Evolutionary conservation across 2,888 invertebrate species (phyloP), one percentile per base, ranked within the genome.

Genomic region (Xanthia icteritia): DNA sequence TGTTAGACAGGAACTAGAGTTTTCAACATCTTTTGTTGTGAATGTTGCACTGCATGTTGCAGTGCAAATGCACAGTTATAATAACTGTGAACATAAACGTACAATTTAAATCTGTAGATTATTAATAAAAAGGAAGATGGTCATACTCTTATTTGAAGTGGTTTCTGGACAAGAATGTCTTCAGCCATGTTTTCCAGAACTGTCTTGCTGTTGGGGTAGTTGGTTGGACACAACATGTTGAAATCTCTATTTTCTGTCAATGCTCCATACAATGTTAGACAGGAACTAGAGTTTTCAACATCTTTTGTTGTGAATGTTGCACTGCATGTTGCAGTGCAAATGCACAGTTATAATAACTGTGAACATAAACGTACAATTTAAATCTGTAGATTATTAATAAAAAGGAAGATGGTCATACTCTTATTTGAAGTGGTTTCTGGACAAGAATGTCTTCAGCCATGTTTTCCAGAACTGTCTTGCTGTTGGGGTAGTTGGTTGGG

Each of bases 361-460:
- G 36, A 54, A 51, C 23, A 48, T 54, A 6, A 51, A 73, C 15
- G 56, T 15, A 56, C 4, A 54, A 74, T 20, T 48, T 23, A 48
- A 64, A 81, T 64, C 0, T 17, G n/a, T 36, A 20, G 20, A 20
- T 20, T 31, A 31, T 51, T 74, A 64, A 36, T 42, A 31, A 20
- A 63, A 66, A 48, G 69, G 70, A 68, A 51, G n/a, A 48, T 48
- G 36, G 39, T 91, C 96, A 94, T 93, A 98, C 98, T 95, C 97
- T 96, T 93, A 97, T 97, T 89, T 97, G 96, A 54, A 97, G 93
- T 85, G 97, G 96, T 89, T 97, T 97, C 85, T 97, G 94, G 31
- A 98, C 97, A 81, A 98, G 95, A 86, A 97, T 97, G 88, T 97
- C 97, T 92, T 98, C 98, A n/a, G 98, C 98, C 83, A 97, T 95